phyloP scores from a whole-genome alignment of 2,113 vertebrate species.

The Neotragus pygmaeus region DNA sequence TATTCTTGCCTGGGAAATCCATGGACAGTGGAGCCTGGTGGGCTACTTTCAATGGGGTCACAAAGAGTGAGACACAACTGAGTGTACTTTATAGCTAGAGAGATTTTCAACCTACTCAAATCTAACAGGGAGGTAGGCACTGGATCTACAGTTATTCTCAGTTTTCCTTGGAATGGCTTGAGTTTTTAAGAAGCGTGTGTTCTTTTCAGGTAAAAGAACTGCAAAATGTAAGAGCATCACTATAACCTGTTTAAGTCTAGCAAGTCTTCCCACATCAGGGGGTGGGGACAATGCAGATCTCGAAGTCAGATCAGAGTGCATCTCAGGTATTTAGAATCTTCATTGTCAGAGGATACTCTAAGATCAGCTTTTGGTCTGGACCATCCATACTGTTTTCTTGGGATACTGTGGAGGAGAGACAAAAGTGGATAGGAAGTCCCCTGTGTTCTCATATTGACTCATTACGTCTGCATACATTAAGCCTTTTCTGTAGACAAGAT shows the following conservation, averaged over 20 bases:
- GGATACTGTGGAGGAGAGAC: not conserved
- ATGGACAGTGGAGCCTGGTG: not conserved
- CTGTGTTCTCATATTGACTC: not conserved
- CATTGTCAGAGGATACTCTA: not conserved
- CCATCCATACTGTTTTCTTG: not conserved
- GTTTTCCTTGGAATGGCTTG: slow-evolving; percentile 25
- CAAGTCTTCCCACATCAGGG: not conserved
- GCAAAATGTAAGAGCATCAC: not conserved
- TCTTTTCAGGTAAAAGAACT: slow-evolving; percentile 3
- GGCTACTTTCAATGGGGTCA: not conserved
- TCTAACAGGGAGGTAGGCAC: not conserved
- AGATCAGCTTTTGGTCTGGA: not conserved
- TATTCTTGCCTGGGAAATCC: not conserved
- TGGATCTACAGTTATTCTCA: not conserved
- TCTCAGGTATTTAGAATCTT: not conserved
- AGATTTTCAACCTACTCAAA: not conserved
- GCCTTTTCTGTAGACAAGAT: not conserved
- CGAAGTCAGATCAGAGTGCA: not conserved
- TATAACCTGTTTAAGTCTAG: not conserved
- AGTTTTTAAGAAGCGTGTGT: not conserved
- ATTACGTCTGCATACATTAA: not conserved
- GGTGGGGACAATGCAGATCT: not conserved
- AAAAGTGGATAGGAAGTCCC: not conserved
- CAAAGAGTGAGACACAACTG: not conserved
- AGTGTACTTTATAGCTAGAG: not conserved